Percentiles rank a stretch among this genome's conserved stretches.
Conservation (phyloP, 2,797 vertebrate species). For the Brotula barbata region DNA sequence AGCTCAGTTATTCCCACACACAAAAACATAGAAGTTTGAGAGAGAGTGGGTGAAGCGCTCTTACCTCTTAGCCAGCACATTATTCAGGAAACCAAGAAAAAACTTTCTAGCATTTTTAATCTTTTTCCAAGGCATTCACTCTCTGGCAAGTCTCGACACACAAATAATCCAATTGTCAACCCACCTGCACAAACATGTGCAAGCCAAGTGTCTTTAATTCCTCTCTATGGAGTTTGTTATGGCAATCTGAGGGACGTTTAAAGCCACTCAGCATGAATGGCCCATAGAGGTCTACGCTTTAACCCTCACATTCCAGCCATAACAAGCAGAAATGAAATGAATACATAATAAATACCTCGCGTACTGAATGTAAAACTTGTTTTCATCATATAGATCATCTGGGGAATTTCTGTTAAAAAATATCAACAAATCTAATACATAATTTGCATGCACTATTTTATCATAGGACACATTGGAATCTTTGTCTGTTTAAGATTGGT, state of each 20-base stretch:
- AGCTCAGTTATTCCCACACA: constrained; percentile 42
- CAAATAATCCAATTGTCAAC: constrained; percentile 33
- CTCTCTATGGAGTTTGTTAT: constrained; percentile 43
- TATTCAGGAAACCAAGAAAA: constrained; percentile 16
- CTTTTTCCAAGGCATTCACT: neutral
- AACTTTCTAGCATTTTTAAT: constrained; percentile 14
- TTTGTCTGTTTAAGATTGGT: too few species aligned
- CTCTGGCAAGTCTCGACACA: neutral
- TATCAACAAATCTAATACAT: neutral
- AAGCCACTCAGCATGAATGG: constrained; percentile 64
- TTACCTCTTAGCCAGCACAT: constrained; percentile 13
- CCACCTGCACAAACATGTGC: constrained; percentile 43
- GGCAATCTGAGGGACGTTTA: constrained; percentile 56
- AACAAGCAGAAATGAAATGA: constrained; percentile 36
- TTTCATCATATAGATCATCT: neutral
- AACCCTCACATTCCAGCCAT: constrained; percentile 69
- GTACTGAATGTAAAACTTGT: neutral
- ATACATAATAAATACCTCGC: neutral
- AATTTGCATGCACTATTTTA: too few species aligned
- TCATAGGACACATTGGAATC: too few species aligned
- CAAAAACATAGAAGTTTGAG: constrained; percentile 20
- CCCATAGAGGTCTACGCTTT: constrained; percentile 54
- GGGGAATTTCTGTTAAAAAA: neutral
- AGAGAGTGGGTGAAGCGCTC: constrained; percentile 23
- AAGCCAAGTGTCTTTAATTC: constrained; percentile 32